Conservation (phyloP, 2,888 invertebrate species). For the Calliopum simillimum region DNA sequence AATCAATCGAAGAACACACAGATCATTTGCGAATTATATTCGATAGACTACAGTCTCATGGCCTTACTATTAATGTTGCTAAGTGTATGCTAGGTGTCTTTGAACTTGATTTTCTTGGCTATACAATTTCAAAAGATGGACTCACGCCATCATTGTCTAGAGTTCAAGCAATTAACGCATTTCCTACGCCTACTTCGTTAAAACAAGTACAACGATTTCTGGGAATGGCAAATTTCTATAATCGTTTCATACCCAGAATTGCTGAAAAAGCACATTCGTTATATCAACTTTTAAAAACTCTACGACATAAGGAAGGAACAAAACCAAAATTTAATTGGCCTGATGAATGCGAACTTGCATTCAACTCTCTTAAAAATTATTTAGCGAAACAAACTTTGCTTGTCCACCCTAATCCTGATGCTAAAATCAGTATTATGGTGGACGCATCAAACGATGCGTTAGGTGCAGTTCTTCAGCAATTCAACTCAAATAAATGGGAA, state of each 20-base stretch:
- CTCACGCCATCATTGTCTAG: neutral
- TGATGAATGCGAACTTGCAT: neutral
- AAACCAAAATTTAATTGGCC: too few relatives aligned
- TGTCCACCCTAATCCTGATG: constrained; percentile 11
- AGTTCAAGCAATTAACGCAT: neutral
- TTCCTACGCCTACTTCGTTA: constrained; percentile 38
- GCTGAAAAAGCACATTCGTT: constrained; percentile 27
- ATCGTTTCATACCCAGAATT: constrained; percentile 38
- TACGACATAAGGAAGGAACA: too few relatives aligned
- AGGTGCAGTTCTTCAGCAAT: constrained; percentile 20
- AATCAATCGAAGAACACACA: constrained; percentile 8
- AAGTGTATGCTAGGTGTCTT: constrained; percentile 30
- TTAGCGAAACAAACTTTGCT: constrained; percentile 16
- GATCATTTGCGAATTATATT: constrained; percentile 1
- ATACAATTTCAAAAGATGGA: constrained; percentile 18
- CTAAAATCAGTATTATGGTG: constrained; percentile 4
- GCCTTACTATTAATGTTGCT: constrained; percentile 11
- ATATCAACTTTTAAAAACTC: constrained; percentile 28
- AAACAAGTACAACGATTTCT: constrained; percentile 45
- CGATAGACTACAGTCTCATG: constrained; percentile 5
- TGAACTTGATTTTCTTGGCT: constrained; percentile 23
- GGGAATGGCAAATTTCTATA: constrained; percentile 45
- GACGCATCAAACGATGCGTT: constrained; percentile 16
- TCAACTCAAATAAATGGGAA: neutral
- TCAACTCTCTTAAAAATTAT: constrained; percentile 30